These are phyloP conservation scores for Axis porcinus DNA, from an alignment of 2,113 vertebrate genomes.

Conservation along the genomic window DNA sequence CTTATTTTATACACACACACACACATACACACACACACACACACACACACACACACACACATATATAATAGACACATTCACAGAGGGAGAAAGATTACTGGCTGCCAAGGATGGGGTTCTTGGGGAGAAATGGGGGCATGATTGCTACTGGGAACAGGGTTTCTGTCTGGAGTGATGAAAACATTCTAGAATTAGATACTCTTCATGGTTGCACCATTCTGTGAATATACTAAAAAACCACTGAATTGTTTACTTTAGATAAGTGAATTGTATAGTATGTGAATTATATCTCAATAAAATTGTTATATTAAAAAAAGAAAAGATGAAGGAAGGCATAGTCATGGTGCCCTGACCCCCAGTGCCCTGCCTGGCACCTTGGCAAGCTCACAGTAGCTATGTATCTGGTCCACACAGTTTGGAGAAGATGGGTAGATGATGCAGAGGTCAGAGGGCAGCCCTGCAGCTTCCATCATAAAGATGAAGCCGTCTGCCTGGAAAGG, in stretches of 20 bases:
- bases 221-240: background rate
- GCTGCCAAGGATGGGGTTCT: background rate
- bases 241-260: background rate
- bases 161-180: background rate
- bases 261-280: background rate
- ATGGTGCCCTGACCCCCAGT: background rate
- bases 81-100: background rate
- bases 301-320: background rate
- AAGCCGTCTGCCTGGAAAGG: background rate
- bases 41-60: too few species aligned
- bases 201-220: background rate
- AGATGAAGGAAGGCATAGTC: background rate
- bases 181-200: background rate
- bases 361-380: accelerated
- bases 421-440: background rate
- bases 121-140: background rate
- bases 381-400: background rate
- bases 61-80: background rate
- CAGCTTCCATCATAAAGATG: background rate
- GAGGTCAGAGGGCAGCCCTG: background rate
- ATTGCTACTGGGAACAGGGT: background rate
- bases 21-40: too few species aligned
- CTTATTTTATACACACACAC: too few species aligned
- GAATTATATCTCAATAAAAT: background rate
- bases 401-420: background rate